Base-by-base conservation (phyloP, 2,113 vertebrate species). In the Phrynosoma blainvillii region DNA sequence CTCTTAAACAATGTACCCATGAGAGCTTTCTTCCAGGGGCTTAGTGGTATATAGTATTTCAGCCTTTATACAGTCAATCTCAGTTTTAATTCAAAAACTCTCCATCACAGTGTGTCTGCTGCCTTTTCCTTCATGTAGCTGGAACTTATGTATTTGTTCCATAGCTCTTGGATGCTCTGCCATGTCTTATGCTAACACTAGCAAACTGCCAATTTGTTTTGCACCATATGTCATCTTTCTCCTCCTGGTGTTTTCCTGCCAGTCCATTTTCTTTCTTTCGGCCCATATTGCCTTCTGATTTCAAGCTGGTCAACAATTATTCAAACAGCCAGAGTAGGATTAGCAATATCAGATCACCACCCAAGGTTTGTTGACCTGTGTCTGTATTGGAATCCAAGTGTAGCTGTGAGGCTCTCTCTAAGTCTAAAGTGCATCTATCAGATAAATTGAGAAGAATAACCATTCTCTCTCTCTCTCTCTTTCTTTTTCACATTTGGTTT, bases 201-300 rank as follows among this genome's bases (percentile, higher is more conserved):
- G 71, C 71, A 84, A 84, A 84, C 52, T 59, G 52, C 71, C 83
- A 85, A 18, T 76, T 40, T 85, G 84, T 25, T 71, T 84, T 84
- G 30, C 14, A 9, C 73, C 32, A 42, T 85, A 42, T 42, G 36
- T 23, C 32, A 76, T 84, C 40, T 40, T 25, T 30, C 23, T 76
- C 32, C 25, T 85, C 75, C 73, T 76, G 23, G 73, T 76, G 32
- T 84, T 65, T 74, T 59, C 54, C 71, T 84, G 56, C 13, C 54
- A 40, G 70, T 40, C 36, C 25, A 9, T 84, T 59, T 59, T 59
- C 54, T 42, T 84, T 75, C 54, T 59, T 27, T 84, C 62, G 52
- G 54, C 32, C 84, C 73, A 75, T 62, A 54, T 56, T 59, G 52
- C n/a, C 54, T 84, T 75, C 73, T 62, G 71, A 59, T 59, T 62